Percentiles rank a stretch among this genome's conserved stretches.
phyloP scores from a whole-genome alignment of 2,113 vertebrate species.

The Semnornis frantzii region DNA sequence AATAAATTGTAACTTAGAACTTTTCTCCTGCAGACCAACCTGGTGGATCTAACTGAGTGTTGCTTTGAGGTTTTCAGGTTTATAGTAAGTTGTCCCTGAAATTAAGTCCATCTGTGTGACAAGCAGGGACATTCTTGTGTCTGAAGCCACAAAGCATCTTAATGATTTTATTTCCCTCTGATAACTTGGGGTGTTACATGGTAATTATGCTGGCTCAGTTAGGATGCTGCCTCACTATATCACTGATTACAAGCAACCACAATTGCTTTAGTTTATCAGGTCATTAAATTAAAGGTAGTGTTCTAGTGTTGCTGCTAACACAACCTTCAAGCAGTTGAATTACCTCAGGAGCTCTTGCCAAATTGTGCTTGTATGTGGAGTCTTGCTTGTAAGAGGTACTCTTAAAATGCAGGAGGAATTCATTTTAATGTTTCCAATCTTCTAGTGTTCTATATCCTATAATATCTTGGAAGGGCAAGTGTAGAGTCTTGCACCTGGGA shows the following conservation, averaged over 20 bases:
- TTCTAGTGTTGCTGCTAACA: not conserved
- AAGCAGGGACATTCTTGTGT: not conserved
- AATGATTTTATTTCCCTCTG: not conserved
- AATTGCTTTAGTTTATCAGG: not conserved
- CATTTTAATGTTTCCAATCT: not conserved
- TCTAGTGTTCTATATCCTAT: not conserved
- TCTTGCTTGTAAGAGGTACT: not conserved
- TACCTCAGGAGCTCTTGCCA: not conserved
- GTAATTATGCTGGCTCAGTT: not conserved
- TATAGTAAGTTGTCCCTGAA: not conserved
- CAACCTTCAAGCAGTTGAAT: not conserved
- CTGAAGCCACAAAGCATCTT: not conserved
- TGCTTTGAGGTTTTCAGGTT: not conserved
- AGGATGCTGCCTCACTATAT: not conserved
- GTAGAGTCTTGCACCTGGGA: too few species aligned
- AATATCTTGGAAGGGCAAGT: not conserved
- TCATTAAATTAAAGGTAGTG: not conserved
- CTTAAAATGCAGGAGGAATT: not conserved
- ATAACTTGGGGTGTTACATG: not conserved
- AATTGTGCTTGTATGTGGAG: not conserved
- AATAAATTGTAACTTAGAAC: not conserved
- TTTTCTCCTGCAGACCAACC: not conserved
- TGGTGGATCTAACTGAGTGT: not conserved
- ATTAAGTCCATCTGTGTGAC: not conserved
- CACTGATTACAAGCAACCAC: not conserved